phyloP scores from a whole-genome alignment of 2,888 invertebrate genomes.

The Gnatocerus cornutus region DNA sequence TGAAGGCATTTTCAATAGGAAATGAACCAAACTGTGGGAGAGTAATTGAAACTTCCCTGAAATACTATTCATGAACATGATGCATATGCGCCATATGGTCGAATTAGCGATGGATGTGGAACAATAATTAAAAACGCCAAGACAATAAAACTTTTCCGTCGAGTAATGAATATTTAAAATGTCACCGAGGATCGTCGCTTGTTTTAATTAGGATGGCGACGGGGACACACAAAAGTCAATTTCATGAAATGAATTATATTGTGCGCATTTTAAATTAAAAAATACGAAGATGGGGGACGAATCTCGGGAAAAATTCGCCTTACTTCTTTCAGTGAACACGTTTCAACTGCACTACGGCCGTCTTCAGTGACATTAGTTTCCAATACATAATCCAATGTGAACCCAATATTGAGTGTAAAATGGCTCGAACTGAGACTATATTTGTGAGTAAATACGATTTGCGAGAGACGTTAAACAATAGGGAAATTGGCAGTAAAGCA shows the following conservation, averaged over 20 bases:
- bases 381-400: too few species aligned
- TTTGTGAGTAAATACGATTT: too few species aligned
- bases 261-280: conserved; percentile 20
- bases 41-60: conserved; percentile 25
- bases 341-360: too few species aligned
- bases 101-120: conserved; percentile 9
- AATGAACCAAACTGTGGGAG: not conserved
- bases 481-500: too few species aligned
- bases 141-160: conserved; percentile 44
- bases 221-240: conserved; percentile 34
- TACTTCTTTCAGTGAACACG: too few species aligned
- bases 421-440: too few species aligned
- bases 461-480: too few species aligned
- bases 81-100: conserved; percentile 22
- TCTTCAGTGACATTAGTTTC: too few species aligned
- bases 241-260: conserved; percentile 16
- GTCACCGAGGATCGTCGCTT: conserved; percentile 48
- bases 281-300: not conserved
- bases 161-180: conserved; percentile 43
- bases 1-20: conserved; percentile 12
- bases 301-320: not conserved
- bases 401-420: too few species aligned
- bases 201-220: conserved; percentile 54
- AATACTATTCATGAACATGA: conserved; percentile 14
- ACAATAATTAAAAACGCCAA: conserved; percentile 35